Evolutionary conservation across 2,797 vertebrate species (phyloP).

Genomic region (Chromis chromis): DNA sequence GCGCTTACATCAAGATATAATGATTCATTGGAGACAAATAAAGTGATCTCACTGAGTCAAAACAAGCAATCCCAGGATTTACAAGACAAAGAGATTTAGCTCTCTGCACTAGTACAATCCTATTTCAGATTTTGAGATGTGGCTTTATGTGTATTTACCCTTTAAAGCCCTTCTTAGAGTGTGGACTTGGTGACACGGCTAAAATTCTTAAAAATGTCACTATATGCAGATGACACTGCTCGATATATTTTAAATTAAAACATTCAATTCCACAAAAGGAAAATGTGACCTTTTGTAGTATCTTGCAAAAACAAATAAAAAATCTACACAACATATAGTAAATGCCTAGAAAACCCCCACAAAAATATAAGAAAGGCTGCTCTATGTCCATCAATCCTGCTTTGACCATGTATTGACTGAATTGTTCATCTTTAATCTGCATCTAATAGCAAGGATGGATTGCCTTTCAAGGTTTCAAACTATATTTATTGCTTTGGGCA

Average conservation of each 20-base stretch:
- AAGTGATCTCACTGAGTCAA: slow-evolving; percentile 27
- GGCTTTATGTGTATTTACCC: neutral
- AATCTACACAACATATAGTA: neutral
- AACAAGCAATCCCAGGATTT: slow-evolving; percentile 16
- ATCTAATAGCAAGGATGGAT: slow-evolving; percentile 38
- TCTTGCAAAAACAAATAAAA: neutral
- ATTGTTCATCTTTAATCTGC: neutral
- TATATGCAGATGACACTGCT: slow-evolving; percentile 37
- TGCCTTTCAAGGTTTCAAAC: slow-evolving; percentile 41
- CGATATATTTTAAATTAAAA: neutral
- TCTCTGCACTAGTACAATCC: neutral
- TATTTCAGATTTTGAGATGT: neutral
- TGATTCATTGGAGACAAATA: slow-evolving; percentile 30
- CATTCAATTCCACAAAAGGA: neutral
- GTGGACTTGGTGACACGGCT: slow-evolving; percentile 1
- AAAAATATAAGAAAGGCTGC: slow-evolving; percentile 4
- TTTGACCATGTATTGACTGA: slow-evolving; percentile 13
- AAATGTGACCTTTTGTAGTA: slow-evolving; percentile 20
- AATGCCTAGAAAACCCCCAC: neutral
- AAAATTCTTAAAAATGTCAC: neutral
- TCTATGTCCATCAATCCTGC: slow-evolving; percentile 5
- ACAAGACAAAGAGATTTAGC: neutral
- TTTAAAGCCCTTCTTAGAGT: neutral
- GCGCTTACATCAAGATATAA: slow-evolving; percentile 30
- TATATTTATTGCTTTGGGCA: slow-evolving; percentile 48